These are phyloP conservation scores for Apodemia zela DNA, from an alignment of 2,888 invertebrate genomes.

Conservation along the genomic window DNA sequence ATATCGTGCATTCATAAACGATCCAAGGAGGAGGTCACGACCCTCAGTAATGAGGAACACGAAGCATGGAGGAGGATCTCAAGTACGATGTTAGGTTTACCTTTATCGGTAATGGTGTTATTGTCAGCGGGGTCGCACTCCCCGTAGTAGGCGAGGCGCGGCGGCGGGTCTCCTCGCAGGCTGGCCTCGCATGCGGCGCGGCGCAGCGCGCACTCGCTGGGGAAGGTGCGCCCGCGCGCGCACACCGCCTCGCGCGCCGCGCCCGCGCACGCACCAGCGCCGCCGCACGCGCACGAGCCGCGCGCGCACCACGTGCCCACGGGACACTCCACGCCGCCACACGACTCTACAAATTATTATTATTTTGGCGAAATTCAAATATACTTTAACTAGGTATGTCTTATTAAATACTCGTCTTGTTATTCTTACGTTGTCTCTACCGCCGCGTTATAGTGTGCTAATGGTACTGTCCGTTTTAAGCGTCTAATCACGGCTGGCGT, in stretches of 20 bases:
- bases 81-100: background rate
- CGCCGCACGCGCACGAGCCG: slow-evolving; percentile 87
- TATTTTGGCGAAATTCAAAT: no score
- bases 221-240: slow-evolving; percentile 87
- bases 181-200: slow-evolving; percentile 85
- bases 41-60: no score
- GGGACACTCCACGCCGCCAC: slow-evolving; percentile 88
- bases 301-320: slow-evolving; percentile 90
- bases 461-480: no score
- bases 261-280: slow-evolving; percentile 85
- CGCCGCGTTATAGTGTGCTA: no score
- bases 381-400: no score
- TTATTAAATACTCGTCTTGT: no score
- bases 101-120: background rate
- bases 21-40: no score
- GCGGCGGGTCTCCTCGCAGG: slow-evolving; percentile 81
- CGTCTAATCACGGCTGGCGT: no score
- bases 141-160: slow-evolving; percentile 85
- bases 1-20: no score
- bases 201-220: slow-evolving; percentile 90
- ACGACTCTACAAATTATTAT: slow-evolving; percentile 81
- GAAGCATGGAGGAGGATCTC: no score
- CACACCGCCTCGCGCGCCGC: slow-evolving; percentile 87
- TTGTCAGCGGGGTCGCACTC: slow-evolving; percentile 77
- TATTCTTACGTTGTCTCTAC: no score